Evolutionary conservation across 1,140 invertebrate genomes (phyloP).

Genomic region (Drosophila cardini): DNA sequence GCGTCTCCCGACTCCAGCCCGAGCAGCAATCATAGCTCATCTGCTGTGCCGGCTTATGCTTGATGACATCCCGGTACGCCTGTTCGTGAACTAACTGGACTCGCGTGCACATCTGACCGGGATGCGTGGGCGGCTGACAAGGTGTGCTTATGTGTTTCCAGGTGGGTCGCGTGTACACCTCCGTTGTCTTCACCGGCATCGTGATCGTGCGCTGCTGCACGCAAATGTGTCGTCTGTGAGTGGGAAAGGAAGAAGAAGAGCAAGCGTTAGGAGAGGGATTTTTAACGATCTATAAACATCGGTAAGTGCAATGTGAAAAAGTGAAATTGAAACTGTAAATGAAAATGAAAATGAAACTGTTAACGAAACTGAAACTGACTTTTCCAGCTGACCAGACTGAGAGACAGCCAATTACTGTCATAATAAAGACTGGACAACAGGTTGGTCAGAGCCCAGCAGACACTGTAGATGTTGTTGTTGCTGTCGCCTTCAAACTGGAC

Average conservation of each 20-base stretch:
- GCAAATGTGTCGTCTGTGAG: conserved; percentile 86
- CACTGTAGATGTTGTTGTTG: conserved; percentile 2
- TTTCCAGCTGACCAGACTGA: conserved; percentile 55
- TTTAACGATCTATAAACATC: conserved; percentile 54
- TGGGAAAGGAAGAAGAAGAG: conserved; percentile 29
- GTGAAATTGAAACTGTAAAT: conserved; percentile 39
- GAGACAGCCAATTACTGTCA: conserved; percentile 73
- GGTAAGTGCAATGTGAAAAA: conserved; percentile 33
- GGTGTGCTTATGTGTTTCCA: conserved; percentile 86
- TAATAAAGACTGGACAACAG: conserved; percentile 70
- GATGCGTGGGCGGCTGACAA: conserved; percentile 85
- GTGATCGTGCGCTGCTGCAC: conserved; percentile 85
- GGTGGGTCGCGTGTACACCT: conserved; percentile 84
- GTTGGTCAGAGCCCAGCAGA: conserved; percentile 59
- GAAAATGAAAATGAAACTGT: conserved; percentile 10
- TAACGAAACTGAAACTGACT: conserved; percentile 63
- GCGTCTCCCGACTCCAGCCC: conserved; percentile 87
- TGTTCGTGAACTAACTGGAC: conserved; percentile 86
- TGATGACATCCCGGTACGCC: conserved; percentile 85
- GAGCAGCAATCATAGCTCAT: conserved; percentile 87
- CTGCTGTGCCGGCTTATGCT: conserved; percentile 85
- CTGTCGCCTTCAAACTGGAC: conserved; percentile 39
- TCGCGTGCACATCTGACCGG: conserved; percentile 85
- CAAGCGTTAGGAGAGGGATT: conserved; percentile 27
- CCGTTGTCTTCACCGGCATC: conserved; percentile 85